Percentiles rank a stretch among this genome's conserved stretches.
phyloP scores from a whole-genome alignment of 2,113 vertebrate species.

The Pseudopipra pipra region DNA sequence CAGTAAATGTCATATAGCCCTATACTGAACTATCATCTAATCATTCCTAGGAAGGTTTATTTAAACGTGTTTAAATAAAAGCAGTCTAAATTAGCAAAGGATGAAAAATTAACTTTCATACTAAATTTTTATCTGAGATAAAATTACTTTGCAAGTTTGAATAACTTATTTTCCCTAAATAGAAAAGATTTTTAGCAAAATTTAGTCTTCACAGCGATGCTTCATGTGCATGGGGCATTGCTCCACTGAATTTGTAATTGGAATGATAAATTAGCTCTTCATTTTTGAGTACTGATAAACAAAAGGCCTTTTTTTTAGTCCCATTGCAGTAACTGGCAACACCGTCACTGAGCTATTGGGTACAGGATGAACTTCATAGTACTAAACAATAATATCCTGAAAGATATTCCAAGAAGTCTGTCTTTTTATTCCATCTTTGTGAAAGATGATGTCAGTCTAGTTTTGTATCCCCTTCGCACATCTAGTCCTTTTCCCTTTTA shows the following conservation, averaged over 20 bases:
- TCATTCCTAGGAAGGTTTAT: slow-evolving; percentile 61
- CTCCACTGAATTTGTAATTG: neutral
- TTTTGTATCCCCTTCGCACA: neutral
- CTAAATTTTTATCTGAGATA: neutral
- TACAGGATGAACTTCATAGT: neutral
- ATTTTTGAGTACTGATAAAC: neutral
- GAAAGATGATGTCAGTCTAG: neutral
- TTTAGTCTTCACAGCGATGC: neutral
- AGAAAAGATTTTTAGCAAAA: slow-evolving; percentile 2
- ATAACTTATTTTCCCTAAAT: neutral
- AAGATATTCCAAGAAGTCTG: neutral
- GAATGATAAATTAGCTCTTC: neutral
- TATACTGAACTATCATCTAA: slow-evolving; percentile 47
- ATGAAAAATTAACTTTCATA: neutral
- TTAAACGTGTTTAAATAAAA: slow-evolving; percentile 57
- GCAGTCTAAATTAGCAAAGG: slow-evolving; percentile 46
- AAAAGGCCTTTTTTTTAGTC: neutral
- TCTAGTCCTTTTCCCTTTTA: neutral
- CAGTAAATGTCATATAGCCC: slow-evolving; percentile 49
- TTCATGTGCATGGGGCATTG: neutral
- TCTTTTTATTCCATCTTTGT: neutral
- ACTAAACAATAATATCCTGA: neutral
- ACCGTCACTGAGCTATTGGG: neutral
- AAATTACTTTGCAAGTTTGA: neutral
- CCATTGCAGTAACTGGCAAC: neutral